A percentile compares a stretch with the other conserved stretches of the same genome.
Evolutionary conservation across 2,888 invertebrate genomes (phyloP).

Genomic region (Chymomyza procnemis): DNA sequence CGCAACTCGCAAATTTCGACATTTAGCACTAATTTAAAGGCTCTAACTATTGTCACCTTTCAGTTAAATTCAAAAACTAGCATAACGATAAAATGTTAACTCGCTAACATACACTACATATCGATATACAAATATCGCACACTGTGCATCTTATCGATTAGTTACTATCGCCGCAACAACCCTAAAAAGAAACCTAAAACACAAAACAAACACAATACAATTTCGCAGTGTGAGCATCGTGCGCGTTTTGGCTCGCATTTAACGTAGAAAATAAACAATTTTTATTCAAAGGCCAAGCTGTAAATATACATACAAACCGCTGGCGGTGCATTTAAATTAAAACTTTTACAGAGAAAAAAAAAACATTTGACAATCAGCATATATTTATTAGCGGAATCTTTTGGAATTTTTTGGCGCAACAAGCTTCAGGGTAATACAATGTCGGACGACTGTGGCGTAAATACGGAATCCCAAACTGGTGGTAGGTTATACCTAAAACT

Average conservation of each 20-base stretch:
- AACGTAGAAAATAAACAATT: background rate
- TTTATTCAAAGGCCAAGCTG: background rate
- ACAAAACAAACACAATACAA: background rate
- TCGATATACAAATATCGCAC: background rate
- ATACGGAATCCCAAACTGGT: background rate
- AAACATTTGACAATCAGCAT: background rate
- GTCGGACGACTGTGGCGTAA: background rate
- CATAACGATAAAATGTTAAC: no score
- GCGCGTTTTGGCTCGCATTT: background rate
- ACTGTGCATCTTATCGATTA: background rate
- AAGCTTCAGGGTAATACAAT: background rate
- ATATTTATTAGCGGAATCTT: no score
- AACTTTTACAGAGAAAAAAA: background rate
- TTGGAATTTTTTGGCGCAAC: background rate
- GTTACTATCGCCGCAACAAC: background rate
- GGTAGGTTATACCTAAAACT: background rate
- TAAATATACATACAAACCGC: background rate
- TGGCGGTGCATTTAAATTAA: background rate
- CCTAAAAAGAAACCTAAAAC: slow-evolving; percentile 16
- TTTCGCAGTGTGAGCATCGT: background rate
- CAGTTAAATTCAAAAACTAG: no score
- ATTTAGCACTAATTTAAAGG: no score
- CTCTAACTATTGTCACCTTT: no score
- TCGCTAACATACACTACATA: background rate
- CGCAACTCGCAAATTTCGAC: no score